Base-by-base conservation (phyloP, 2,888 invertebrate species). In the Euproctis similis region DNA sequence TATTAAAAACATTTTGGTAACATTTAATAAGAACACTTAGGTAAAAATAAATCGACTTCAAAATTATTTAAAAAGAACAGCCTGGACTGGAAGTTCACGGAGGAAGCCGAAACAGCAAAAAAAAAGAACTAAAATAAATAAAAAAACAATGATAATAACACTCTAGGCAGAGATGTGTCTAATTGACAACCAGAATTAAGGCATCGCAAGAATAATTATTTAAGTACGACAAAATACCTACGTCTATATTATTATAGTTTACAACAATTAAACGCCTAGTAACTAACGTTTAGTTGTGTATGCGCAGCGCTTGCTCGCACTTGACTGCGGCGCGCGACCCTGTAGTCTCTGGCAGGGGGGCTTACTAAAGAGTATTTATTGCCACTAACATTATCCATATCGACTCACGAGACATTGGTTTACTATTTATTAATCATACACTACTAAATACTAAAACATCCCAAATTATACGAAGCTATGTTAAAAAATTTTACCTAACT, bases 11-110 rank as follows among this genome's bases (percentile, higher is more conserved):
- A 85, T 85, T 85, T 86, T 85, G 85, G 85, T 86, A 86, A 86
- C 85, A 86, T 86, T 86, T 86, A 86, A 85, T 86, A 86, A 85
- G 85, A 85, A 86, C 85, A 86, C 85, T 86, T 86, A 86, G 85
- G 85, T 86, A 85, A 85, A 84, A 86, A 85, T 85, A 85, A 86
- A 85, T 81, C 80, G 81, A 85, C 85, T 64, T 78, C 78, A 85
- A 85, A 86, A 86, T 85, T 60, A 86, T 85, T 85, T 81, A 82
- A 84, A n/a, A 82, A 84, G 85, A 85, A 86, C 85, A 86, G 85
- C 85, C 85, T 78, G 82, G 81, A 82, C 80, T 80, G 84, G 77
- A 81, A 82, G 85, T 85, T 82, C 85, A 70, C 85, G 82, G 84
- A 69, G 78, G 67, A 80, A 78, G 68, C 85, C 84, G 82, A 82